These are phyloP conservation scores for Poeciliopsis turneri DNA, from an alignment of 2,797 vertebrate genomes.

Conservation along the genomic window DNA sequence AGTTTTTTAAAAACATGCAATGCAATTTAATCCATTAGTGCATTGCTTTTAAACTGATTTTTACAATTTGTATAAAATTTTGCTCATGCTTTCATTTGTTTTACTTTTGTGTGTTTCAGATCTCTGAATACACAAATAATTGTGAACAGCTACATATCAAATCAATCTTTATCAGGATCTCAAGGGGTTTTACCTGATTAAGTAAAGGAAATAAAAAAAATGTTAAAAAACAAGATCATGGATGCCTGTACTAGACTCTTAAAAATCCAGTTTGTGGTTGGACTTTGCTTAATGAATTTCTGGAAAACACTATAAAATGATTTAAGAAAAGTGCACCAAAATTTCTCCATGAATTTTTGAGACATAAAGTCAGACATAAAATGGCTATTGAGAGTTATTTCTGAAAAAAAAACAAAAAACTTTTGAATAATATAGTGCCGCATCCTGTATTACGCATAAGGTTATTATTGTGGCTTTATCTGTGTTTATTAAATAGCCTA, in stretches of 20 bases:
- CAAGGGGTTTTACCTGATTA: too few species aligned
- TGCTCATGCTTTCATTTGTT: too few species aligned
- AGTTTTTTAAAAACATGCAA: too few species aligned
- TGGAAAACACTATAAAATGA: background rate
- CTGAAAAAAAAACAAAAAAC: background rate
- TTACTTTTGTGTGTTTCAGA: too few species aligned
- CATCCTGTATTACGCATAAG: background rate
- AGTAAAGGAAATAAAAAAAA: too few species aligned
- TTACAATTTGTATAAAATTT: too few species aligned
- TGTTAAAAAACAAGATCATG: background rate
- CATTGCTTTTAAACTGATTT: too few species aligned
- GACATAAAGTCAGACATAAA: background rate
- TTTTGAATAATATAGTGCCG: background rate
- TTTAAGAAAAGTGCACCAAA: background rate
- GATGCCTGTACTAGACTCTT: too few species aligned
- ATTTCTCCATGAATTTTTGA: background rate
- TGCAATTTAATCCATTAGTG: too few species aligned
- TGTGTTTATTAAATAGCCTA: background rate
- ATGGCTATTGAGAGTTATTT: background rate
- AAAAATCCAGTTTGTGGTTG: background rate
- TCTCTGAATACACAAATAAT: too few species aligned
- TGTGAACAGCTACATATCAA: too few species aligned
- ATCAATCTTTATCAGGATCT: too few species aligned
- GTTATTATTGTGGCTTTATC: background rate
- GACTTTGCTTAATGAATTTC: background rate